These are phyloP conservation scores for Atherinomorus stipes DNA, from an alignment of 2,113 vertebrate genomes.

Conservation along the genomic window DNA sequence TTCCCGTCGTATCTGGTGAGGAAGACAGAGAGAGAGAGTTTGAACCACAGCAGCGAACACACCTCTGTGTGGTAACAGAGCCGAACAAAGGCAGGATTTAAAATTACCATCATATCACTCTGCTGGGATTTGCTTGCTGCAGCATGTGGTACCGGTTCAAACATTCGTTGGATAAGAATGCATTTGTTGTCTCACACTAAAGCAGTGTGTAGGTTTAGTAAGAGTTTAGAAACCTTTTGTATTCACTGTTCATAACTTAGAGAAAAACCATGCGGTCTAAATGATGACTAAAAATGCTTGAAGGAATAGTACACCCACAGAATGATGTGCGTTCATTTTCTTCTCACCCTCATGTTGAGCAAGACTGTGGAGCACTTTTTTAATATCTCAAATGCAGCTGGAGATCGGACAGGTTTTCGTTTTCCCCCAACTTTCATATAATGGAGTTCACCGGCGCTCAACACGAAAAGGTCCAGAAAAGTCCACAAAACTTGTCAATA, in stretches of 20 bases:
- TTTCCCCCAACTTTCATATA: too few species aligned
- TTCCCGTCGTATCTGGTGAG: slow-evolving; percentile 93
- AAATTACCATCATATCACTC: neutral
- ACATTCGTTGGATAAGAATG: neutral
- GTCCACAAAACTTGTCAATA: too few species aligned
- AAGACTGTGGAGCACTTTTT: too few species aligned
- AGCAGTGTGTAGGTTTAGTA: neutral
- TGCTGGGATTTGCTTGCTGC: neutral
- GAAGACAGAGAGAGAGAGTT: slow-evolving; percentile 1
- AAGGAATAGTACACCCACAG: too few species aligned
- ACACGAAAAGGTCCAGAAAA: too few species aligned
- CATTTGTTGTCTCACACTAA: neutral
- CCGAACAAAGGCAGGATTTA: neutral
- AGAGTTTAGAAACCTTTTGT: too few species aligned
- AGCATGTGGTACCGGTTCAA: neutral
- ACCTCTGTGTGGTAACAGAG: neutral
- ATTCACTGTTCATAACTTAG: neutral
- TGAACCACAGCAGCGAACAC: neutral
- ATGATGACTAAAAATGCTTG: neutral
- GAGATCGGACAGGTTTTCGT: too few species aligned
- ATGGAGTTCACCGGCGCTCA: too few species aligned
- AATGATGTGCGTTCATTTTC: too few species aligned
- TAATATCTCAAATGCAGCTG: too few species aligned
- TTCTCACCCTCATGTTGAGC: too few species aligned
- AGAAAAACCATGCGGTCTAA: neutral